phyloP scores from a whole-genome alignment of 1,140 invertebrate genomes.

The Temnothorax longispinosus region DNA sequence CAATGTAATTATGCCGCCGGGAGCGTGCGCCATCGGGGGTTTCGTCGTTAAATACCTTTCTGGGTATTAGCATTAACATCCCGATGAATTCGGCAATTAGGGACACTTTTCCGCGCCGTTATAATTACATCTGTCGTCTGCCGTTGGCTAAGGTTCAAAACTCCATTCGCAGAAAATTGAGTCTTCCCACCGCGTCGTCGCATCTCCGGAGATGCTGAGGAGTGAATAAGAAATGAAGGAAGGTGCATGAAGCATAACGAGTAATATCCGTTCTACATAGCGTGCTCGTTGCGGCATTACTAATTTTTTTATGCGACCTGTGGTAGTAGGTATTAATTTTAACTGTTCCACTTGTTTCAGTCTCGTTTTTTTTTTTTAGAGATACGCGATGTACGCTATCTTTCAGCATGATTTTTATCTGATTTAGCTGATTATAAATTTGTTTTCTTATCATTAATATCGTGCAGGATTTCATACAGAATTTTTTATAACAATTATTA shows the following conservation, averaged over 20 bases:
- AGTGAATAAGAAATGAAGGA: conserved; percentile 25
- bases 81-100: conserved; percentile 68
- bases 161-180: conserved; percentile 32
- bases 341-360: background rate
- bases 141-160: conserved; percentile 64
- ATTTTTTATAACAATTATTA: background rate
- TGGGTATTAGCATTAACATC: conserved; percentile 43
- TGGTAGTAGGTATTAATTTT: conserved; percentile 9
- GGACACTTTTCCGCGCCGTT: conserved; percentile 63
- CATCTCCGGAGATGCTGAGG: background rate
- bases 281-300: background rate
- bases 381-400: background rate
- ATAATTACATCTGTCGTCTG: conserved; percentile 62
- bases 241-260: conserved; percentile 9
- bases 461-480: background rate
- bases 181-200: background rate
- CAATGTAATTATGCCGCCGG: conserved; percentile 28
- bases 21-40: background rate
- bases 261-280: conserved; percentile 21
- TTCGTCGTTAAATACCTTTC: conserved; percentile 31
- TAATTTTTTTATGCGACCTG: conserved; percentile 18
- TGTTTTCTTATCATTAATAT: background rate
- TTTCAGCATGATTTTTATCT: background rate
- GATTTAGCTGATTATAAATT: background rate
- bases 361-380: background rate